Conservation (phyloP, 2,888 invertebrate genomes). For the Malachius bipustulatus region DNA sequence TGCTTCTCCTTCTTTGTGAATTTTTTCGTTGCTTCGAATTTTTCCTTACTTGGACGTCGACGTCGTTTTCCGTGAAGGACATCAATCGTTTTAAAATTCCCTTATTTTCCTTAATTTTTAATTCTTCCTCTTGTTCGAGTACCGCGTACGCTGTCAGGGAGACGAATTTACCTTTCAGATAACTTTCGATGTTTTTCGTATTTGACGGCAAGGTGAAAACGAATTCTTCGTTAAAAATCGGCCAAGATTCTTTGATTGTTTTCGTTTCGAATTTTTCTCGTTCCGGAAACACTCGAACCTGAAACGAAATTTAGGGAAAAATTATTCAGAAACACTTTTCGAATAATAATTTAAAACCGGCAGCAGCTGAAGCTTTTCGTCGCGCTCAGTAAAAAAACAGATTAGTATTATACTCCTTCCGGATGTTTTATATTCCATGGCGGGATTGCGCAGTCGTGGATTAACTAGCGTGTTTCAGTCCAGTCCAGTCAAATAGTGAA, state of each 20-base stretch:
- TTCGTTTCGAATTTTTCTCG: slow-evolving; percentile 65
- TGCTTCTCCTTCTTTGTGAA: slow-evolving; percentile 29
- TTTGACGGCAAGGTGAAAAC: slow-evolving; percentile 49
- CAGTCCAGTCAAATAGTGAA: too few relatives aligned
- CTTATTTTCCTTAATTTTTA: slow-evolving; percentile 7
- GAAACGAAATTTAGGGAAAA: too few relatives aligned
- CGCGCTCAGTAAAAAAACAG: too few relatives aligned
- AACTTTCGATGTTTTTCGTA: slow-evolving; percentile 43
- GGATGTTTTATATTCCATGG: too few relatives aligned
- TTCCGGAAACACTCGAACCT: slow-evolving; percentile 70
- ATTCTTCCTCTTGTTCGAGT: slow-evolving; percentile 42
- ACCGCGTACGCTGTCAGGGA: slow-evolving; percentile 58
- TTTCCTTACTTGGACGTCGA: slow-evolving; percentile 14
- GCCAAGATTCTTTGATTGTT: slow-evolving; percentile 64
- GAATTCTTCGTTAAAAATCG: slow-evolving; percentile 69
- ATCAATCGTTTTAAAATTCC: slow-evolving; percentile 29
- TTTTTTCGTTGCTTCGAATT: slow-evolving; percentile 14
- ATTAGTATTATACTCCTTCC: too few relatives aligned
- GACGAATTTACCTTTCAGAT: slow-evolving; percentile 53
- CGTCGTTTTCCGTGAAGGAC: slow-evolving; percentile 37
- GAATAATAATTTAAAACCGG: too few relatives aligned
- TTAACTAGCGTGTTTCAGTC: too few relatives aligned
- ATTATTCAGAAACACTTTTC: too few relatives aligned
- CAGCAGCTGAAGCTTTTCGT: too few relatives aligned
- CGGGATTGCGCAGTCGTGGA: too few relatives aligned